Evolutionary conservation across 2,888 invertebrate species (phyloP).

Genomic region (Chloromyia formosa): DNA sequence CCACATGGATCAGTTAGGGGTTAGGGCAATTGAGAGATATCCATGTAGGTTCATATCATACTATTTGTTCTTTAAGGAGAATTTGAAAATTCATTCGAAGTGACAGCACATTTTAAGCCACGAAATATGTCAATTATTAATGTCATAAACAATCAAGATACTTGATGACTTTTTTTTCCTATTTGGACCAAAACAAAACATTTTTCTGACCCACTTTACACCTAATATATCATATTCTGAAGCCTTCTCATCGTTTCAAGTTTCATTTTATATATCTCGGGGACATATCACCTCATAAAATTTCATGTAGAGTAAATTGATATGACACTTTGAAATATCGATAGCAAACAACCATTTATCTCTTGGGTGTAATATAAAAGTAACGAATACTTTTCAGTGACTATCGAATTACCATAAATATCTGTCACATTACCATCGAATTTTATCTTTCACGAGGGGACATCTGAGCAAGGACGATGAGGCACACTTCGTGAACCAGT

Average conservation of each 20-base stretch:
- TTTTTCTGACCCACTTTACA: too few relatives aligned
- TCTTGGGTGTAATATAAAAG: slow-evolving; percentile 33
- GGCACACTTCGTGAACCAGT: not conserved
- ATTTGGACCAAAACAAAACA: too few relatives aligned
- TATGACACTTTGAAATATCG: slow-evolving; percentile 39
- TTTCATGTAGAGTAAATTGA: slow-evolving; percentile 39
- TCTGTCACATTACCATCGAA: slow-evolving; percentile 40
- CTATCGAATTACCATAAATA: slow-evolving; percentile 44
- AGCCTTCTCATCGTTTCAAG: not conserved
- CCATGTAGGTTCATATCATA: too few relatives aligned
- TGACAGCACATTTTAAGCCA: too few relatives aligned
- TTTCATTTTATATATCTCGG: not conserved
- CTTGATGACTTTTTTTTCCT: too few relatives aligned
- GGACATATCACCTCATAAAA: slow-evolving; percentile 34
- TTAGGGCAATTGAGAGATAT: too few relatives aligned
- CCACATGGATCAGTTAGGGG: too few relatives aligned
- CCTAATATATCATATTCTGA: too few relatives aligned
- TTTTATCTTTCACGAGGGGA: slow-evolving; percentile 25
- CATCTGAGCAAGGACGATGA: not conserved
- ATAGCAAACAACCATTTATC: slow-evolving; percentile 39
- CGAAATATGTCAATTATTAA: too few relatives aligned
- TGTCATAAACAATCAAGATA: too few relatives aligned
- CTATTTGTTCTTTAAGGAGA: too few relatives aligned
- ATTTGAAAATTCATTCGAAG: too few relatives aligned
- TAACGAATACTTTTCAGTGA: slow-evolving; percentile 39